Percentiles rank a stretch among this genome's conserved stretches.
These are phyloP conservation scores for Brenthis daphne DNA, from an alignment of 2,888 invertebrate genomes.

Conservation along the genomic window DNA sequence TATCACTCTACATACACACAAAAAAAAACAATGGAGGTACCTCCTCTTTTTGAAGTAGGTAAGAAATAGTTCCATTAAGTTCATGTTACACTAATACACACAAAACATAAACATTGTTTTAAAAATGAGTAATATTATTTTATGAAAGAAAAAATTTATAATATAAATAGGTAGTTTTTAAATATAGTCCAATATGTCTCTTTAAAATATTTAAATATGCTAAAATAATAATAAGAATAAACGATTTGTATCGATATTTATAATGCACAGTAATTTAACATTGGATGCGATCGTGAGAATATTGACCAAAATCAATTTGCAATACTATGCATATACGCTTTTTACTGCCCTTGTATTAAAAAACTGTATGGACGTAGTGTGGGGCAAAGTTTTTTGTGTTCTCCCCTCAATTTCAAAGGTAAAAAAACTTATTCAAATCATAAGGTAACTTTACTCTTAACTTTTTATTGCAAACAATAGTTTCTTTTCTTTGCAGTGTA, in stretches of 20 bases:
- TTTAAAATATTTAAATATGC: background rate
- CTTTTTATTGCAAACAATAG: constrained; percentile 73
- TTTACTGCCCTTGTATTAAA: constrained; percentile 66
- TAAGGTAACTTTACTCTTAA: constrained; percentile 67
- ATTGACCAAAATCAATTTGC: constrained; percentile 70
- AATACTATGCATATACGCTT: constrained; percentile 62
- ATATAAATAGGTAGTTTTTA: background rate
- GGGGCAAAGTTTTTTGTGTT: constrained; percentile 61
- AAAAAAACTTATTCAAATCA: constrained; percentile 71
- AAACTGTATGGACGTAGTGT: constrained; percentile 59
- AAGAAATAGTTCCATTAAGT: too few species aligned
- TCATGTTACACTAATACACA: too few species aligned
- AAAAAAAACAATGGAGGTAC: too few species aligned
- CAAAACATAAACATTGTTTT: too few species aligned
- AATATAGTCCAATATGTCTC: background rate
- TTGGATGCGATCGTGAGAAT: constrained; percentile 66
- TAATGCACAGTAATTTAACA: background rate
- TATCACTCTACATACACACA: too few species aligned
- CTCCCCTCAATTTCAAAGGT: constrained; percentile 60
- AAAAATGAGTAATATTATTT: too few species aligned
- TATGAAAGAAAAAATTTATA: too few species aligned
- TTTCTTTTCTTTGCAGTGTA: constrained; percentile 63
- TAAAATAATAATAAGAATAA: background rate
- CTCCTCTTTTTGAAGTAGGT: too few species aligned
- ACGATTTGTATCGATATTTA: constrained; percentile 3